Evolutionary conservation across 1,140 invertebrate species (phyloP).

Genomic region (Cepaea nemoralis): DNA sequence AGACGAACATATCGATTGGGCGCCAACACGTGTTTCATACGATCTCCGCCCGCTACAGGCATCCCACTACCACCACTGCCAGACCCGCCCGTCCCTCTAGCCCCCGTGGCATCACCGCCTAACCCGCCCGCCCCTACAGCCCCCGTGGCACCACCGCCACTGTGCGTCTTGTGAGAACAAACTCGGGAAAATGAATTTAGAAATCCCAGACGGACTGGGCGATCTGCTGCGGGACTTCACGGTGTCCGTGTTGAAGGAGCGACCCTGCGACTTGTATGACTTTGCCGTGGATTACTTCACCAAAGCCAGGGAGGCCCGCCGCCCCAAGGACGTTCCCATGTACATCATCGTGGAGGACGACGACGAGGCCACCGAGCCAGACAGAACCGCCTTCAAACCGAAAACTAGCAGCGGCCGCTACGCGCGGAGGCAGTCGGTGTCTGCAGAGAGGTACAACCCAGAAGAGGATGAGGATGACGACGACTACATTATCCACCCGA

Average conservation of each 20-base stretch:
- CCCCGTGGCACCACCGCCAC: neutral
- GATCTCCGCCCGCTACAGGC: neutral
- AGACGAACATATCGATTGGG: neutral
- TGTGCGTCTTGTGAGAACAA: neutral
- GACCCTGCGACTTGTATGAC: slow-evolving; percentile 88
- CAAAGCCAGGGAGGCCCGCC: slow-evolving; percentile 70
- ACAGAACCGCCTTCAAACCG: slow-evolving; percentile 50
- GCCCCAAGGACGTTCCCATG: slow-evolving; percentile 60
- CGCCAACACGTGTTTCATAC: neutral
- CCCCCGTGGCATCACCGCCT: neutral
- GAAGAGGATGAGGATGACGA: slow-evolving; percentile 90
- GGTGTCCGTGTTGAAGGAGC: slow-evolving; percentile 90
- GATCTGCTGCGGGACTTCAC: slow-evolving; percentile 94
- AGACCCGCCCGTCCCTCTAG: neutral
- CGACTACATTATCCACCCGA: slow-evolving; percentile 68
- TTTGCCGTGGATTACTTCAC: slow-evolving; percentile 93
- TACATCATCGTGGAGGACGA: slow-evolving; percentile 67
- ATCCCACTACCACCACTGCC: slow-evolving; percentile 3
- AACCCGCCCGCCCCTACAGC: neutral
- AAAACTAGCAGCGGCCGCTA: slow-evolving; percentile 45
- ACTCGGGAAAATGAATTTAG: slow-evolving; percentile 51
- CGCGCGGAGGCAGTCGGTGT: slow-evolving; percentile 60
- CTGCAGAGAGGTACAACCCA: slow-evolving; percentile 93
- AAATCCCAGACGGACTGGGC: slow-evolving; percentile 87
- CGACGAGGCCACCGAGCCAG: slow-evolving; percentile 64